Evolutionary conservation across 1,140 invertebrate genomes (phyloP), one percentile per base, ranked within the genome.

Genomic region (Formica selysi): DNA sequence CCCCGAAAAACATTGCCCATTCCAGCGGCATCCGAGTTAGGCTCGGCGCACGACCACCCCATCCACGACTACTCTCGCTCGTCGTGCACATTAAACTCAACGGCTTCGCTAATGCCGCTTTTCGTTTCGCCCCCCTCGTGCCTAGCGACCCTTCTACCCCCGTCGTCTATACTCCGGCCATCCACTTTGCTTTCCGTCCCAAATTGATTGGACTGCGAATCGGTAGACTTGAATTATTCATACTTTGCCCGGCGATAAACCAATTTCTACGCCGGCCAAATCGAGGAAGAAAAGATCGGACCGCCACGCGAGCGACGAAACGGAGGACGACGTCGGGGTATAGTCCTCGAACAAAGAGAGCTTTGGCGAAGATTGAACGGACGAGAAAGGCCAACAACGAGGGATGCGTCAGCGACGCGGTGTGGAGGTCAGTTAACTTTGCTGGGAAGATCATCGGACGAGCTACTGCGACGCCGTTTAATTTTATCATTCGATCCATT

Each of bases 151-250:
- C 79, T 81, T 78, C 73, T 36, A 44, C 61, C 85, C 76, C 57
- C 32, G 32, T 7, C 36, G 44, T 67, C 62, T 51, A 51, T 51
- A 78, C 32, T 29, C 48, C 61, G 22, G 19, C 68, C 16, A 32
- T 70, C 86, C 79, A 74, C 76, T 67, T 78, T 90, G 88, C 91
- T 89, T 90, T 93, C 88, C 89, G 87, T 89, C 91, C 88, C 91
- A 92, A 93, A 94, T 93, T 94, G 93, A 94, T 94, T 94, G 93
- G 93, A 88, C 92, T 91, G 91, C 89, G 91, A 93, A 93, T 91
- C 91, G 92, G 91, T 87, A 91, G 89, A 89, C 76, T 88, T 95
- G 94, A 95, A 95, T 95, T 93, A 95, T 95, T 94, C 94, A 95
- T 94, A 91, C 91, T 91, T 93, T 91, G 87, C 85, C 85, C 80